A percentile compares a stretch with the other conserved stretches of the same genome.
These are phyloP conservation scores for Tragulus kanchil DNA, from an alignment of 2,113 vertebrate genomes.

Conservation along the genomic window DNA sequence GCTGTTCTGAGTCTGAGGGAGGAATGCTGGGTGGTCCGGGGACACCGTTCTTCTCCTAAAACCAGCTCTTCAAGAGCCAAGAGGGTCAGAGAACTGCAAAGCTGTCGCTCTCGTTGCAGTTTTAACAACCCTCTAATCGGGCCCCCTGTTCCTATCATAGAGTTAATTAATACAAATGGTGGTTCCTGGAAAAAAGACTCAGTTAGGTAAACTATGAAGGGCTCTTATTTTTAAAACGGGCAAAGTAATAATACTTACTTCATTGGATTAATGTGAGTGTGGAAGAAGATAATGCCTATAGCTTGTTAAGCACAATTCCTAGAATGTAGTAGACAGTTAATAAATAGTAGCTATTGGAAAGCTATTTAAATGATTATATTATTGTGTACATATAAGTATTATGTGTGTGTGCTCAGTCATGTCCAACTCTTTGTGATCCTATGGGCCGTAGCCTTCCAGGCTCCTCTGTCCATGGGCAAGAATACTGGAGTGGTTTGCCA, in stretches of 20 bases:
- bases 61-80: background rate
- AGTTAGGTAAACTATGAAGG: background rate
- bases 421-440: too few species aligned
- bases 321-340: background rate
- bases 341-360: background rate
- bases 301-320: background rate
- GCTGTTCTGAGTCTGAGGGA: background rate
- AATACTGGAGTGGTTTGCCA: too few species aligned
- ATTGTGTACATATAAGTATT: background rate
- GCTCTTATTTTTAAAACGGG: background rate
- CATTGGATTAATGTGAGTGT: background rate
- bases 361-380: background rate
- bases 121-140: background rate
- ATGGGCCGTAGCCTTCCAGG: too few species aligned
- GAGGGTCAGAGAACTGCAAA: background rate
- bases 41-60: background rate
- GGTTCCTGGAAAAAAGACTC: constrained; percentile 30
- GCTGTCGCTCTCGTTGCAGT: background rate
- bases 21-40: background rate
- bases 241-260: background rate
- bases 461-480: too few species aligned
- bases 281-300: background rate
- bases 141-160: background rate
- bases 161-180: background rate
- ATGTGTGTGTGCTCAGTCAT: background rate